Base-by-base conservation (phyloP, 2,113 vertebrate genomes). In the Neogale vison region DNA sequence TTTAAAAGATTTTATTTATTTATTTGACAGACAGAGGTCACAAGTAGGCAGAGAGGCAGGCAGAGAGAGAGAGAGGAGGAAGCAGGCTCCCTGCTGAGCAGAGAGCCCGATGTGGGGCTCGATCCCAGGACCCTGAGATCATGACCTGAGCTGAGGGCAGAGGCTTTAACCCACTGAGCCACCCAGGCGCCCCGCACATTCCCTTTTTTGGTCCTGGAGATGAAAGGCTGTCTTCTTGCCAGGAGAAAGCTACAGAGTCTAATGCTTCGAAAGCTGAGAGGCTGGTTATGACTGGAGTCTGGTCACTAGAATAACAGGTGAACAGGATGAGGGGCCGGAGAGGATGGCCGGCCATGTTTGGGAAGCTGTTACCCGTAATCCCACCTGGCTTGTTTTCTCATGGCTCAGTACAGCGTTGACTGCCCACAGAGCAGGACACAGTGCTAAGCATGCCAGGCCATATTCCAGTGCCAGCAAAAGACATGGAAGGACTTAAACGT, bases 351-450 rank as follows among this genome's bases (percentile, higher is more conserved):
- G 31, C 7, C 1, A 0, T 1, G 3, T 61, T 83, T 20, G 55
- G 65, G 57, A 47, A 81, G 13, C 14, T 0, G 0, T 6, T 29
- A 3, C 50, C 45, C 7, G 1, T 29, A 23, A 52, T 74, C 42
- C 47, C 63, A 61, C 26, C 59, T 20, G 31, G 72, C 65, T 17
- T 71, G 63, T 21, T 13, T 74, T 42, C 7, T 55, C 52, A 26
- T 0, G 39, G 71, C 47, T 81, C 31, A 0, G 5, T 3, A 36
- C 4, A 6, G 7, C 1, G 10, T 1, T 69, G 74, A 23, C n/a
- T 0, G 0, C 39, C 69, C 5, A 4, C 4, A 45, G 77, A 65
- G 26, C 24, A 15, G 61, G n/a, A 6, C 42, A 14, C 52, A 1
- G 18, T 1, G 4, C 24, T 57, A 39, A 21, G 84, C 9, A 0